Percentiles rank a stretch among this genome's conserved stretches.
phyloP scores from a whole-genome alignment of 1,140 invertebrate species.

The Drosophila equinoxialis region DNA sequence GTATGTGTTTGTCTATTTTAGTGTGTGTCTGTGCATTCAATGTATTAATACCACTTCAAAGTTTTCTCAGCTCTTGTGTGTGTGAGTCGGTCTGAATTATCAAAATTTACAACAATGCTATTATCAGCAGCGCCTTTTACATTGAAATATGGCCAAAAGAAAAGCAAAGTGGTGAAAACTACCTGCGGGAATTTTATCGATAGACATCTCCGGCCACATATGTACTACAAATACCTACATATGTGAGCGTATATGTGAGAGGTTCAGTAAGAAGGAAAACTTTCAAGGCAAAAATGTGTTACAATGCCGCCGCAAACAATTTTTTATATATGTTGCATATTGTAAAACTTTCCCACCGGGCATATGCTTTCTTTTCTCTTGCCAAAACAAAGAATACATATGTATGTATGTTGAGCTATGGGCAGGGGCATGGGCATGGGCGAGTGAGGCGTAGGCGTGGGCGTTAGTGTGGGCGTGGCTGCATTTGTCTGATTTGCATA shows the following conservation, averaged over 20 bases:
- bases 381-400: conserved; percentile 41
- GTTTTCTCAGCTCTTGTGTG: conserved; percentile 39
- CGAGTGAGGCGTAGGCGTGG: neutral
- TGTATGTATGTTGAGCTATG: too few relatives aligned
- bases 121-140: conserved; percentile 64
- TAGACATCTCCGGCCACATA: conserved; percentile 61
- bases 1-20: conserved; percentile 31
- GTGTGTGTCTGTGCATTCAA: conserved; percentile 49
- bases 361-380: conserved; percentile 39
- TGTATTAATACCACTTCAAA: conserved; percentile 78
- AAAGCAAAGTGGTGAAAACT: conserved; percentile 56
- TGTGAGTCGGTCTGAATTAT: conserved; percentile 59
- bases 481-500: conserved; percentile 75
- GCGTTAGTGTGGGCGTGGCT: conserved; percentile 4
- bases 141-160: conserved; percentile 74
- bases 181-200: conserved; percentile 77
- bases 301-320: conserved; percentile 55
- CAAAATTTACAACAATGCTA: conserved; percentile 77
- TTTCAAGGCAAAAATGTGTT: conserved; percentile 57
- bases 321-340: conserved; percentile 62
- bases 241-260: too few relatives aligned
- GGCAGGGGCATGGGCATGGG: neutral
- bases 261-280: conserved; percentile 39
- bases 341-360: conserved; percentile 58
- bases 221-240: neutral